Conservation (phyloP, 1,140 invertebrate genomes). For the Tetragnatha versicolor region DNA sequence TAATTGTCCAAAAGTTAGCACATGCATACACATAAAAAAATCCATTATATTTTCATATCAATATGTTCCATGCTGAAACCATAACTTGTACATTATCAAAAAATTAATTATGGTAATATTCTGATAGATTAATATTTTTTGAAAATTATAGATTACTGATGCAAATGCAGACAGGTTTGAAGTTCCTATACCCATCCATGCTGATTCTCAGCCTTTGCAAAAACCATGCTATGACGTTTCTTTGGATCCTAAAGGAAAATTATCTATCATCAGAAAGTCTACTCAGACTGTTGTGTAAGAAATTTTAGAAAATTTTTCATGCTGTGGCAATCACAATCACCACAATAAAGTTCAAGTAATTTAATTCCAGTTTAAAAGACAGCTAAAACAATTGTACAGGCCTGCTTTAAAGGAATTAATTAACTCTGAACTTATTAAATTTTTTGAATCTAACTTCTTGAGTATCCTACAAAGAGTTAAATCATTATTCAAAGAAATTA, state of each 20-base stretch:
- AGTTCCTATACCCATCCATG: constrained; percentile 31
- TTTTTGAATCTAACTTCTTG: background rate
- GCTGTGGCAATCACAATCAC: background rate
- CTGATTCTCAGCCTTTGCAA: background rate
- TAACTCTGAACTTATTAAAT: background rate
- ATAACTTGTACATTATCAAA: no score
- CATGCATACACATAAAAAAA: no score
- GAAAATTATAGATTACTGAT: constrained; percentile 47
- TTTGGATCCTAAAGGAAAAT: constrained; percentile 22
- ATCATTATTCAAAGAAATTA: background rate
- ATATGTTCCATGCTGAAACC: no score
- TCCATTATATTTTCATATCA: no score
- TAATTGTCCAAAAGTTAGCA: no score
- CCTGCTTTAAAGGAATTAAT: background rate
- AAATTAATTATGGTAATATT: no score
- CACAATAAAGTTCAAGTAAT: background rate
- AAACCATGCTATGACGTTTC: constrained; percentile 32
- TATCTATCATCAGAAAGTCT: constrained; percentile 15
- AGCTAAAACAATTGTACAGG: background rate
- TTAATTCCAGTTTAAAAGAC: background rate
- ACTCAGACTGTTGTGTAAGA: constrained; percentile 21
- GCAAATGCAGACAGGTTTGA: constrained; percentile 17
- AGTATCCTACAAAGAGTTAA: background rate
- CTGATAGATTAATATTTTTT: no score
- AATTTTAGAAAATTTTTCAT: background rate